Evolutionary conservation across 1,140 invertebrate genomes (phyloP).

Genomic region (Hermatobates lingyangjiaoensis): DNA sequence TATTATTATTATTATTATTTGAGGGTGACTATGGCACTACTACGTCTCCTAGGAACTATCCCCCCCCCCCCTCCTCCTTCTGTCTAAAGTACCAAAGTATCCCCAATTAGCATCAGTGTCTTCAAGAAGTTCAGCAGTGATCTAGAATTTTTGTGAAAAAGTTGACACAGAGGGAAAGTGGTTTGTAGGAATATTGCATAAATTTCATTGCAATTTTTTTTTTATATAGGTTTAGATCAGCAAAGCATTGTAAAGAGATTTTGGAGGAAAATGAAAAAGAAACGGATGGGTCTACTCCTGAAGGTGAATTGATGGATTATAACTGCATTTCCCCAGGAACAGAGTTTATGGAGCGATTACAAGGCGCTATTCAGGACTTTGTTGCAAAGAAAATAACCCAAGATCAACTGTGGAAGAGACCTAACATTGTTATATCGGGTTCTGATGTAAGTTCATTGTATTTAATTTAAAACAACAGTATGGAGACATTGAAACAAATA

Average conservation of each 20-base stretch:
- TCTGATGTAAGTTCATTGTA: slow-evolving; percentile 52
- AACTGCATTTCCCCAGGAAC: slow-evolving; percentile 95
- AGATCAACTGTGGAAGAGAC: slow-evolving; percentile 64
- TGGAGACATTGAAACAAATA: no score
- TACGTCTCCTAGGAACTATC: no score
- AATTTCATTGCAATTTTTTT: no score
- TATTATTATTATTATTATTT: no score
- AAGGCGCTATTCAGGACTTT: slow-evolving; percentile 75
- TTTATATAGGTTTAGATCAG: slow-evolving; percentile 52
- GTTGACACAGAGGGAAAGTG: not conserved
- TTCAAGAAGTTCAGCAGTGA: no score
- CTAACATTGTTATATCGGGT: slow-evolving; percentile 59
- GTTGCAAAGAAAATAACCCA: slow-evolving; percentile 68
- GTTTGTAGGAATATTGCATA: no score
- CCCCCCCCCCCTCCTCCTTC: no score
- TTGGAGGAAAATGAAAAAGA: slow-evolving; percentile 51
- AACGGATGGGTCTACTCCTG: slow-evolving; percentile 52
- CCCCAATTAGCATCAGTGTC: no score
- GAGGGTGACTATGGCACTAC: no score
- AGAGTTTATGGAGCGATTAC: slow-evolving; percentile 69
- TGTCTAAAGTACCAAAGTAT: no score
- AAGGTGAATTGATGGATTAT: slow-evolving; percentile 72
- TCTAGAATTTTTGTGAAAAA: not conserved
- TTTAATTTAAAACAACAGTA: no score
- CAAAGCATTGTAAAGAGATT: slow-evolving; percentile 66